Evolutionary conservation across 2,113 vertebrate species (phyloP).

Genomic region (Ornithorhynchus anatinus): DNA sequence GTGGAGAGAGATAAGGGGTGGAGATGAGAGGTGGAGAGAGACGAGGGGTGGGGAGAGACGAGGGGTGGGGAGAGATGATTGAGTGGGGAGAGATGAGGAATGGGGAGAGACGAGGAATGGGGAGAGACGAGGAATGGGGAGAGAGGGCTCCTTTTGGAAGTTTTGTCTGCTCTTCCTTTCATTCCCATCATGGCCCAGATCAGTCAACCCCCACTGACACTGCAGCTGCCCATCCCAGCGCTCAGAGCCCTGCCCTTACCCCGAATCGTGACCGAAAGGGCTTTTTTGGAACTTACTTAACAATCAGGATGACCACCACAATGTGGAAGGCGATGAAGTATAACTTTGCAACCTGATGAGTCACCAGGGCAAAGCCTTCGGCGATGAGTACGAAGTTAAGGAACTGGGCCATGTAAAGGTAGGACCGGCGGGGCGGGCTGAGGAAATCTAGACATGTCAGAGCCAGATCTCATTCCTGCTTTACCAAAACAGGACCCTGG

Average conservation of each 20-base stretch:
- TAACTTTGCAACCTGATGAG: constrained; percentile 77
- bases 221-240: neutral
- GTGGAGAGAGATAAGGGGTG: too few species aligned
- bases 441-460: too few species aligned
- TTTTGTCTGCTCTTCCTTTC: too few species aligned
- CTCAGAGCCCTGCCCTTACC: neutral
- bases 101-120: too few species aligned
- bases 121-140: too few species aligned
- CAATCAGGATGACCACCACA: constrained; percentile 88
- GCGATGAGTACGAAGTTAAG: constrained; percentile 86
- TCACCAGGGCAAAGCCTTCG: constrained; percentile 81
- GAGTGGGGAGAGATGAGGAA: too few species aligned
- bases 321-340: constrained; percentile 93
- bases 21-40: too few species aligned
- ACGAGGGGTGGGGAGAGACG: too few species aligned
- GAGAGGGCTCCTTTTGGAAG: too few species aligned
- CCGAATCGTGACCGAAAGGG: accelerated
- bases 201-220: accelerated
- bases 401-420: neutral
- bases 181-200: too few species aligned
- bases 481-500: too few species aligned
- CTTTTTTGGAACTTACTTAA: constrained; percentile 80
- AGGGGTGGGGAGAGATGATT: too few species aligned
- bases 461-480: neutral
- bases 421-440: neutral